Percentiles rank a stretch among this genome's conserved stretches.
phyloP scores from a whole-genome alignment of 2,797 vertebrate genomes.

The Coluber constrictor region DNA sequence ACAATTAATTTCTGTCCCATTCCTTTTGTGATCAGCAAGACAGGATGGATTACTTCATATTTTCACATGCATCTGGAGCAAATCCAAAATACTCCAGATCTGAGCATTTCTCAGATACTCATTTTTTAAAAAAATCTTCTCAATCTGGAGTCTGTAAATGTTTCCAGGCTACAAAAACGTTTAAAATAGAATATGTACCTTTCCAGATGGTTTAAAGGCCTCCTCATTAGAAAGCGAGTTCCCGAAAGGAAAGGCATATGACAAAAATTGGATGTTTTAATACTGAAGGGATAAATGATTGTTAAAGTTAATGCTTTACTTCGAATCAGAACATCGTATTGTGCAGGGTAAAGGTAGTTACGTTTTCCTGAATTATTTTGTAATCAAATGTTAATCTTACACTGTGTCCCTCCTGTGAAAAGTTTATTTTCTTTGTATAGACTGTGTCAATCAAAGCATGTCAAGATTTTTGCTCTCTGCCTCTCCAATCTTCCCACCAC shows the following conservation, averaged over 20 bases:
- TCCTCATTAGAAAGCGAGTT: constrained; percentile 16
- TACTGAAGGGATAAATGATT: constrained; percentile 11
- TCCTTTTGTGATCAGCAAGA: not conserved
- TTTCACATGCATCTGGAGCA: not conserved
- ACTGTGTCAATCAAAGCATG: not conserved
- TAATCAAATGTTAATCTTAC: not conserved
- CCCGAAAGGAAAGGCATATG: accelerated
- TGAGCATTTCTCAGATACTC: not conserved
- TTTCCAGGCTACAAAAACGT: not conserved
- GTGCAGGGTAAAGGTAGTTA: not conserved
- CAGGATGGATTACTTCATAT: not conserved
- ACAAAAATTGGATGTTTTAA: constrained; percentile 24
- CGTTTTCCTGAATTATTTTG: not conserved
- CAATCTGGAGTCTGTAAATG: not conserved
- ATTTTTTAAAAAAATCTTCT: no score
- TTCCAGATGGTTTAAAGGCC: constrained; percentile 25
- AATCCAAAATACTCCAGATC: not conserved
- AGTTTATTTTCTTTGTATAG: not conserved
- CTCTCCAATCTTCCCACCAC: not conserved
- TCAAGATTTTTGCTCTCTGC: not conserved
- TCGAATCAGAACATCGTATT: not conserved
- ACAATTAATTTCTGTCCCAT: not conserved
- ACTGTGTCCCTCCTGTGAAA: not conserved
- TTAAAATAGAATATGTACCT: not conserved
- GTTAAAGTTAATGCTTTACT: constrained; percentile 53